Percentiles rank a stretch among this genome's conserved stretches.
These are phyloP conservation scores for Setophaga kirtlandii DNA, from an alignment of 2,113 vertebrate genomes.

Conservation along the genomic window DNA sequence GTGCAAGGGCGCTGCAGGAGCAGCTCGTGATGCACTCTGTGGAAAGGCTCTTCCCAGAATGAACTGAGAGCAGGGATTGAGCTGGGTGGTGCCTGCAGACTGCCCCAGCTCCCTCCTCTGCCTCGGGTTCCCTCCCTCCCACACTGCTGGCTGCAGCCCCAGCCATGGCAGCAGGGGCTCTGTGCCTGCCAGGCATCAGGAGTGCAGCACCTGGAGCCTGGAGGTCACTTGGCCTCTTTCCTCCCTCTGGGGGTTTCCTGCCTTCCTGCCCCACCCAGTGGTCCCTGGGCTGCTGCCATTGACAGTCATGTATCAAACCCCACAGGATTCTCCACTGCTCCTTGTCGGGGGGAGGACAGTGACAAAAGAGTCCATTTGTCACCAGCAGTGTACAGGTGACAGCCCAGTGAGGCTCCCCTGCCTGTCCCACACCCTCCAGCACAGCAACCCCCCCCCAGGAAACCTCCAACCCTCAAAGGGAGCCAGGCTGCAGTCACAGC, in stretches of 20 bases:
- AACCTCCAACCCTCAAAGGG: background rate
- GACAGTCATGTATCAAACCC: rapidly evolving
- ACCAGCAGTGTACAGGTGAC: background rate
- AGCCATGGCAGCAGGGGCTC: background rate
- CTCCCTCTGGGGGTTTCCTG: background rate
- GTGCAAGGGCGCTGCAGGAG: background rate
- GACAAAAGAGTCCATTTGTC: background rate
- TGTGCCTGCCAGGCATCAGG: too few species aligned
- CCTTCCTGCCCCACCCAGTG: background rate
- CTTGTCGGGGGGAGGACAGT: background rate
- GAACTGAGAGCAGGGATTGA: background rate
- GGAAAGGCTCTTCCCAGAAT: background rate
- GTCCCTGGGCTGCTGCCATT: background rate
- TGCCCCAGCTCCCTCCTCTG: background rate
- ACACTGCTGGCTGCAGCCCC: background rate
- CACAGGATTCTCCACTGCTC: background rate
- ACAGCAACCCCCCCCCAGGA: background rate
- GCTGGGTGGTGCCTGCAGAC: background rate
- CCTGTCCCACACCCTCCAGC: background rate
- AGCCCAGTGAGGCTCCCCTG: background rate
- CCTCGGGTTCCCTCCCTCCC: background rate
- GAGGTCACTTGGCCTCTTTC: background rate
- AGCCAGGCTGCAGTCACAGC: background rate
- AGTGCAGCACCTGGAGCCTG: background rate
- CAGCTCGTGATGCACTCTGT: rapidly evolving